These are phyloP conservation scores for Semicossyphus pulcher DNA, from an alignment of 2,113 vertebrate species.

Conservation along the genomic window DNA sequence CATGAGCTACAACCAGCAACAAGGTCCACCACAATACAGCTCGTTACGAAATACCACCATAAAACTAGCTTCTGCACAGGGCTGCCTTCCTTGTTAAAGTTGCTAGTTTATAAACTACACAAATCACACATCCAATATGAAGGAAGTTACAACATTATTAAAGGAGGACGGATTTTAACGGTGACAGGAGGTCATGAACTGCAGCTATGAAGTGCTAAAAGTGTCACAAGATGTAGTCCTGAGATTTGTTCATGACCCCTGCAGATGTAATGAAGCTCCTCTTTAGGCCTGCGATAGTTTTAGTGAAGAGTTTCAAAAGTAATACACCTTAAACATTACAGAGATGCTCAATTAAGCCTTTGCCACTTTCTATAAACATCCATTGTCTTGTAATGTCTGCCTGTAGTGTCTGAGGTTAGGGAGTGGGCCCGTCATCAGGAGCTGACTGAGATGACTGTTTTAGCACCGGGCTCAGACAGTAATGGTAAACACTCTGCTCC, in stretches of 20 bases:
- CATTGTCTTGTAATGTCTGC: slow-evolving; percentile 43
- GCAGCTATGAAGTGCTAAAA: background rate
- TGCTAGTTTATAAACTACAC: slow-evolving; percentile 28
- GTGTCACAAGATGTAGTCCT: background rate
- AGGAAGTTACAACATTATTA: background rate
- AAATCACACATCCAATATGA: background rate
- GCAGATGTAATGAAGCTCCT: background rate
- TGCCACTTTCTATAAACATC: slow-evolving; percentile 32
- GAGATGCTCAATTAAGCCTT: background rate
- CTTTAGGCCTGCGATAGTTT: background rate
- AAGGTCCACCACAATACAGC: slow-evolving; percentile 20
- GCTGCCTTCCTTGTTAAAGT: background rate
- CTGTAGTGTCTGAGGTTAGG: slow-evolving; percentile 57
- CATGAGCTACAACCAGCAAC: background rate
- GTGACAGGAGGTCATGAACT: background rate
- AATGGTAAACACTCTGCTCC: slow-evolving; percentile 49
- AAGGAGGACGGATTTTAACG: background rate
- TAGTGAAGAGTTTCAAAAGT: background rate
- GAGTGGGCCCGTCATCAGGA: slow-evolving; percentile 52
- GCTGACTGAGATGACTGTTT: slow-evolving; percentile 65
- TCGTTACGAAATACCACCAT: slow-evolving; percentile 17
- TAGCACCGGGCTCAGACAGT: slow-evolving; percentile 39
- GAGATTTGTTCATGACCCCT: background rate
- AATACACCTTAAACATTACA: background rate
- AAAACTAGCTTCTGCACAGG: slow-evolving; percentile 21